A percentile compares a stretch with the other conserved stretches of the same genome.
Conservation (phyloP, 1,140 invertebrate species). For the Cyclina sinensis region DNA sequence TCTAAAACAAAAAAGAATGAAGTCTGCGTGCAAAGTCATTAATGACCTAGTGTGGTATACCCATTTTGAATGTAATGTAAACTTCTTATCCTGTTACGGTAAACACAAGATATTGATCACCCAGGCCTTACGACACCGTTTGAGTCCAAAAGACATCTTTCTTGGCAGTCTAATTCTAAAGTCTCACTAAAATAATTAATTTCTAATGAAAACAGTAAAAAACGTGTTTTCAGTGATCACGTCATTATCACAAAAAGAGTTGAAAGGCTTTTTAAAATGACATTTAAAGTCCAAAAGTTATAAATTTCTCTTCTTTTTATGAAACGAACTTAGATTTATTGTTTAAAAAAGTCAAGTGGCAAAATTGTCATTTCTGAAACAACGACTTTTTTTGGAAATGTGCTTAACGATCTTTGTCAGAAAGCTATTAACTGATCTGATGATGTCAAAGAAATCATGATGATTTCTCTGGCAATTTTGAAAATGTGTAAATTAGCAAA, state of each 20-base stretch:
- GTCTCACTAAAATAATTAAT: neutral
- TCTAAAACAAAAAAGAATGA: no score
- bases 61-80: no score
- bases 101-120: no score
- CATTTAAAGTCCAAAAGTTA: neutral
- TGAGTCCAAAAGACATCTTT: neutral
- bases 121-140: neutral
- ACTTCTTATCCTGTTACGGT: no score
- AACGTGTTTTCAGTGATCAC: no score
- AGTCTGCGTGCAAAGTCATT: no score
- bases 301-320: neutral
- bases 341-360: no score
- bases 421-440: neutral
- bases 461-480: neutral
- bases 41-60: no score
- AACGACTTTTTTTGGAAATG: neutral
- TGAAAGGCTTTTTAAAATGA: neutral
- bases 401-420: neutral
- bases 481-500: slow-evolving; percentile 6
- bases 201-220: neutral
- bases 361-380: neutral
- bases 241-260: no score
- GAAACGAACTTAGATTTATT: neutral
- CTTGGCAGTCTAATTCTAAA: neutral
- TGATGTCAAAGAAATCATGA: neutral